A percentile compares a stretch with the other conserved stretches of the same genome.
Evolutionary conservation across 2,888 invertebrate species (phyloP).

Genomic region (Caenorhabditis imperialis): DNA sequence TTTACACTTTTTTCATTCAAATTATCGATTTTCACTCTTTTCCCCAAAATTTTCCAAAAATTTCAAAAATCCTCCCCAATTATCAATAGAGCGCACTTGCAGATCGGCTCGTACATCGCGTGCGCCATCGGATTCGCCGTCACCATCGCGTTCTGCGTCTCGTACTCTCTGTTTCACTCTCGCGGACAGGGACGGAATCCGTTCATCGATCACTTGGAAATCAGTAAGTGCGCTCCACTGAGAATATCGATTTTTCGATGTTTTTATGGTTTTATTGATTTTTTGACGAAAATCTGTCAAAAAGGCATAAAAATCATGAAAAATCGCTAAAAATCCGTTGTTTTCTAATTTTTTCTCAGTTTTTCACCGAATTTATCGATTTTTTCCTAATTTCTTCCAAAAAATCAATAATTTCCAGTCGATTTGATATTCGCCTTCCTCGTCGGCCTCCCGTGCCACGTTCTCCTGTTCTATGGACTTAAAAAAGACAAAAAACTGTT

Average conservation of each 20-base stretch:
- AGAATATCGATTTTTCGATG: too few relatives aligned
- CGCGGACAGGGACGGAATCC: slow-evolving; percentile 53
- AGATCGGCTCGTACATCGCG: slow-evolving; percentile 53
- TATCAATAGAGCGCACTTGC: slow-evolving; percentile 6
- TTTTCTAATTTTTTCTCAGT: too few relatives aligned
- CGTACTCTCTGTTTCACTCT: slow-evolving; percentile 46
- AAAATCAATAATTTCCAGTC: slow-evolving; percentile 47
- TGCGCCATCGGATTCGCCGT: slow-evolving; percentile 52
- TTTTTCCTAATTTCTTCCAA: background rate
- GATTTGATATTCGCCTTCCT: slow-evolving; percentile 66
- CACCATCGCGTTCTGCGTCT: slow-evolving; percentile 50
- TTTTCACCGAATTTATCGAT: too few relatives aligned
- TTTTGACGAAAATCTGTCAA: too few relatives aligned
- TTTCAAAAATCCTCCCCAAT: background rate
- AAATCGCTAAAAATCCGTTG: too few relatives aligned
- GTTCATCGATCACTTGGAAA: slow-evolving; percentile 53
- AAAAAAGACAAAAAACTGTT: slow-evolving; percentile 56
- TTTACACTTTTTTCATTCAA: too few relatives aligned
- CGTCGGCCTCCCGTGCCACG: slow-evolving; percentile 67
- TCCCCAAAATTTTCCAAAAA: background rate
- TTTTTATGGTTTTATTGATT: too few relatives aligned
- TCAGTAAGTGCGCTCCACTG: slow-evolving; percentile 27
- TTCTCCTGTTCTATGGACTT: slow-evolving; percentile 61
- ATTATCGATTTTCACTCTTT: background rate
- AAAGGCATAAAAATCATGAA: too few relatives aligned